Percentiles rank a stretch among this genome's conserved stretches.
Conservation (phyloP, 2,888 invertebrate genomes). For the Drosophila robusta region DNA sequence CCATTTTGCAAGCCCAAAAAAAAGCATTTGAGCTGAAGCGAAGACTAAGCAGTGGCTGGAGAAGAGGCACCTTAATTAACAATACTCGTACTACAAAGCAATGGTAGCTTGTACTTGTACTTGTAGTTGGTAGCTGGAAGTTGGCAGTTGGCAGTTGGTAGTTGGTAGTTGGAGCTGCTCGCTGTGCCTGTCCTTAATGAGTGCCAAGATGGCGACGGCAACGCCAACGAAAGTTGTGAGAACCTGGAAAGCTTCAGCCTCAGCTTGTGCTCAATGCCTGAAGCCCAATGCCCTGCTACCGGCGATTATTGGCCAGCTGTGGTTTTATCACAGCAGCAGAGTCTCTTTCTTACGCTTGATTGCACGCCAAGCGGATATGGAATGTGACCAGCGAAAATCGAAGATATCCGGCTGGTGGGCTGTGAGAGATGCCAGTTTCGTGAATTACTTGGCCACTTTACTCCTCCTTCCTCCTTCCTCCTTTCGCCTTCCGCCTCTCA, state of each 20-base stretch:
- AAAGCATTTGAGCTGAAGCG: slow-evolving; percentile 11
- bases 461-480: no score
- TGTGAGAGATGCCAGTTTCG: slow-evolving; percentile 15
- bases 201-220: slow-evolving; percentile 50
- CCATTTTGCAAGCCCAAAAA: slow-evolving; percentile 61
- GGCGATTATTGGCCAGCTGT: slow-evolving; percentile 51
- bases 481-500: background rate
- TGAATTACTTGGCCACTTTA: slow-evolving; percentile 2
- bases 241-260: slow-evolving; percentile 33
- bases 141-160: background rate
- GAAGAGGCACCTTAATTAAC: slow-evolving; percentile 65
- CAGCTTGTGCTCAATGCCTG: slow-evolving; percentile 8
- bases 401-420: slow-evolving; percentile 60
- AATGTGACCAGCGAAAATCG: slow-evolving; percentile 62
- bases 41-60: slow-evolving; percentile 10
- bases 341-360: slow-evolving; percentile 41
- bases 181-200: slow-evolving; percentile 35
- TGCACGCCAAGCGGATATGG: slow-evolving; percentile 66
- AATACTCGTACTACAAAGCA: slow-evolving; percentile 35
- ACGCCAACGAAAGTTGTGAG: slow-evolving; percentile 51
- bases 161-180: background rate
- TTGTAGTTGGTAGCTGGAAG: background rate
- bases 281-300: slow-evolving; percentile 36
- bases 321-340: slow-evolving; percentile 36
- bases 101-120: slow-evolving; percentile 8